Conservation (phyloP, 2,113 vertebrate species). For the Anthoscopus minutus region DNA sequence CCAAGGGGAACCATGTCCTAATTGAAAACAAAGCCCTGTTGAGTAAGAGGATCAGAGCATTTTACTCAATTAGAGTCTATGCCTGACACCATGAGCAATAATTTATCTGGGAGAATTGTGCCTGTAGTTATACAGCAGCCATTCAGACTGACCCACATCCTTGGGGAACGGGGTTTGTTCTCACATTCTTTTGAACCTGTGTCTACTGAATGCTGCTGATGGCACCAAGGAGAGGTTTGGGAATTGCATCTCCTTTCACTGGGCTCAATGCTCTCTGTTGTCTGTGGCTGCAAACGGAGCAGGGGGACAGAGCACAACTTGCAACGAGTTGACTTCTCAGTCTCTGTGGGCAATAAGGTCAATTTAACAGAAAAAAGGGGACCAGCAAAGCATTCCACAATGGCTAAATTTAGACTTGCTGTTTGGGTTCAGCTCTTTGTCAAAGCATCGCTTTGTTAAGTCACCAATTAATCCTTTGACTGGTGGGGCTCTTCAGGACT, state of each 20-base stretch:
- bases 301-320: neutral
- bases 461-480: neutral
- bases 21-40: conserved; percentile 17
- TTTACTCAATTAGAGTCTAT: neutral
- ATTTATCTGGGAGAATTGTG: neutral
- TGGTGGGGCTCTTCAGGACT: neutral
- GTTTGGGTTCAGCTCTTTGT: neutral
- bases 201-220: neutral
- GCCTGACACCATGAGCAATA: neutral
- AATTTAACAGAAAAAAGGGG: neutral
- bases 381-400: neutral
- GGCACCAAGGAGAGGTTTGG: neutral
- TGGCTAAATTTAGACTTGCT: neutral
- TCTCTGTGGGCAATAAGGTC: neutral
- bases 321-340: neutral
- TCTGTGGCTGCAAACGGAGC: neutral
- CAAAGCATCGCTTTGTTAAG: neutral
- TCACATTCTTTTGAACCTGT: neutral
- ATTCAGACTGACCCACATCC: neutral
- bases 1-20: neutral
- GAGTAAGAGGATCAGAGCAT: neutral
- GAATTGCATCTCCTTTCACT: neutral
- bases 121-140: neutral
- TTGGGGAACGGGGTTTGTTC: neutral
- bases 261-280: neutral